Percentiles rank a stretch among this genome's conserved stretches.
phyloP scores from a whole-genome alignment of 2,113 vertebrate species.

The Oxyruncus cristatus region DNA sequence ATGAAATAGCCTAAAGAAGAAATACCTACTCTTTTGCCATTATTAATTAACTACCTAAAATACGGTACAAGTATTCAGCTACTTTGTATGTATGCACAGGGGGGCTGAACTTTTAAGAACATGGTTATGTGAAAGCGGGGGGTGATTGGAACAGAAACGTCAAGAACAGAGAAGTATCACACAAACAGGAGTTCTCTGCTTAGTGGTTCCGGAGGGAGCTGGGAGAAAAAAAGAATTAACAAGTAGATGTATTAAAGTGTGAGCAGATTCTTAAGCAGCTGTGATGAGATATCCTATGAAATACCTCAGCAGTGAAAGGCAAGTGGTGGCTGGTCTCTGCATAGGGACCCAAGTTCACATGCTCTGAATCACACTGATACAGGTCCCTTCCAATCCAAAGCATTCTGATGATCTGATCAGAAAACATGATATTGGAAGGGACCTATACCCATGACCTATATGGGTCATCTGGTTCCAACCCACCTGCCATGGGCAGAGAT shows the following conservation, averaged over 20 bases:
- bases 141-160: neutral
- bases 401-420: neutral
- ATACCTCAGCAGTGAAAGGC: neutral
- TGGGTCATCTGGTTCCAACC: neutral
- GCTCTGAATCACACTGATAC: rapidly evolving
- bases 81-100: neutral
- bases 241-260: neutral
- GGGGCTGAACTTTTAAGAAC: neutral
- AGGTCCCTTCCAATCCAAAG: neutral
- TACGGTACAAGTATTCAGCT: neutral
- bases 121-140: neutral
- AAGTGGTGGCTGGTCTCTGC: neutral
- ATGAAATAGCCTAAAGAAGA: neutral
- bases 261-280: neutral
- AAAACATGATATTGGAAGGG: neutral
- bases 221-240: neutral
- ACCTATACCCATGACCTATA: neutral
- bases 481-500: neutral
- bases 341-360: neutral
- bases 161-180: neutral
- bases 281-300: neutral
- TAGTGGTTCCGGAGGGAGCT: neutral
- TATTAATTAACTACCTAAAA: neutral
- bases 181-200: neutral
- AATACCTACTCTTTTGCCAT: neutral